Base-by-base conservation (phyloP, 2,113 vertebrate genomes). In the Phoenicopterus ruber region DNA sequence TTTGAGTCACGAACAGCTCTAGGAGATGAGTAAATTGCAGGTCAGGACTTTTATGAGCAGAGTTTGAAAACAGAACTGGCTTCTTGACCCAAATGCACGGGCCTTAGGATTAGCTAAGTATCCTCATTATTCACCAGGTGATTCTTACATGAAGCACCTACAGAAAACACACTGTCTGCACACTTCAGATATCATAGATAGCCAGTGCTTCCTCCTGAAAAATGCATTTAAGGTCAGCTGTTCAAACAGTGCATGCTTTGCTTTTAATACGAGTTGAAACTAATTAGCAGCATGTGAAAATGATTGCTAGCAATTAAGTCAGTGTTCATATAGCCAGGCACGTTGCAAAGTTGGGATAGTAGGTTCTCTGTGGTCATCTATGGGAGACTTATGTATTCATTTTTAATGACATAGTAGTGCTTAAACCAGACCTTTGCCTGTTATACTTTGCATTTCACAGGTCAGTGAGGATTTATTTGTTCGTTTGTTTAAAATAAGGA, bases 221-320 rank as follows among this genome's bases (percentile, higher is more conserved):
- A 83, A 47, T 29, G 4, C 6, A 77, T 82, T 31, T 54, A 76
- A 74, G 32, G 22, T 95, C 59, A 76, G 49, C 58, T 66, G 44
- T 46, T 95, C 26, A 69, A 70, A 77, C 7, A 58, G 26, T 11
- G 32, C 17, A 55, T 59, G 34, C 62, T 92, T 93, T 89, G 55
- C 62, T 71, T 81, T 72, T 54, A 69, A 40, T 22, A 34, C 46
- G 65, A 80, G 38, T 32, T 82, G 10, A 52, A 84, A 47, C 25
- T 74, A 88, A 87, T 91, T 71, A 90, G 65, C 54, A 90, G 42
- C 80, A 67, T 42, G 34, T 94, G 86, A 93, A 91, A 90, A 65
- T 63, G 29, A 70, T 59, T 93, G 52, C 74, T 73, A 70, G 57
- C 57, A 67, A 54, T 93, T 93, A 95, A 93, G 42, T 70, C n/a